A percentile compares a stretch with the other conserved stretches of the same genome.
These are phyloP conservation scores for Marcusenius ussheri DNA, from an alignment of 2,113 vertebrate genomes.

Conservation along the genomic window DNA sequence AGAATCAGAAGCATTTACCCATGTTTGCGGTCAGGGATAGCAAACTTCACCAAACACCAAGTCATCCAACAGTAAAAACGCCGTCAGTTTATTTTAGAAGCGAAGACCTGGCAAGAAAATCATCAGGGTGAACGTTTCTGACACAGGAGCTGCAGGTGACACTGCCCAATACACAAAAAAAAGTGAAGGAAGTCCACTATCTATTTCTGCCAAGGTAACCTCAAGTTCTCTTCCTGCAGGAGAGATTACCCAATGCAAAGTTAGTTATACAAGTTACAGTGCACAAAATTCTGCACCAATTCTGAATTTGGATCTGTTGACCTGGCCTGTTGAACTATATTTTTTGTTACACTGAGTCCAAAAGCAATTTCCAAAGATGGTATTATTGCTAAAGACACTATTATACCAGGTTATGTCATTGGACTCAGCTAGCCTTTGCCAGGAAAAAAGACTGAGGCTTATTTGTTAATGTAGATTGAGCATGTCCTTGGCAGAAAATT, in stretches of 20 bases:
- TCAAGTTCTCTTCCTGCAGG: background rate
- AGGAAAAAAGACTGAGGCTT: background rate
- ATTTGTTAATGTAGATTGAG: background rate
- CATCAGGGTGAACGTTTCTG: background rate
- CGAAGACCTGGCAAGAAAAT: background rate
- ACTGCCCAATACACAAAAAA: background rate
- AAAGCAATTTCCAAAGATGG: background rate
- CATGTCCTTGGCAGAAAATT: background rate
- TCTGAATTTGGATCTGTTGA: background rate
- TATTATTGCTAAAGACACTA: background rate
- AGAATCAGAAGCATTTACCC: background rate
- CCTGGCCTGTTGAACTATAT: background rate
- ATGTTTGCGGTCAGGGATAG: background rate
- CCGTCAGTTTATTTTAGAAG: background rate
- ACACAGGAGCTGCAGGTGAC: background rate
- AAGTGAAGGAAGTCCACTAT: background rate
- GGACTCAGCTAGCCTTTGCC: background rate
- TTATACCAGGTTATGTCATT: background rate
- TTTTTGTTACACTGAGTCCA: background rate
- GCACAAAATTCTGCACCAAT: background rate
- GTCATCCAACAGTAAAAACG: background rate
- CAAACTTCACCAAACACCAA: background rate
- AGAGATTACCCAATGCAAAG: background rate
- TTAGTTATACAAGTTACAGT: background rate
- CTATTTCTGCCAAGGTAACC: background rate